These are phyloP conservation scores for Cyanocitta stelleri DNA, from an alignment of 2,113 vertebrate species.

Conservation along the genomic window DNA sequence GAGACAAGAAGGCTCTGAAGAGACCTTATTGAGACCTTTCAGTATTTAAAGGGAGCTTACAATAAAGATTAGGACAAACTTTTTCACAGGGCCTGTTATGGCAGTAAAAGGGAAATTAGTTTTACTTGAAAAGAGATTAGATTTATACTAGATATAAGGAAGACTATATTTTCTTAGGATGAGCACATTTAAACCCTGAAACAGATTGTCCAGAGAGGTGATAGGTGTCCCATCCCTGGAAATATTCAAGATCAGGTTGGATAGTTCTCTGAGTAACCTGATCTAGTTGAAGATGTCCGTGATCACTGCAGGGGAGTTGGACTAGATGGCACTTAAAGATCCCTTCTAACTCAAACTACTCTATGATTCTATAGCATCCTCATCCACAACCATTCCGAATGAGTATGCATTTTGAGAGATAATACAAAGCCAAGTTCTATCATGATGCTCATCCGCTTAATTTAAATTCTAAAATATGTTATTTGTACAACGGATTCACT, in stretches of 20 bases:
- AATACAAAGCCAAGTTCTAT: neutral
- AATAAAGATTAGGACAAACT: neutral
- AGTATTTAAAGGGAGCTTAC: neutral
- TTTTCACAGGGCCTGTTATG: rapidly evolving
- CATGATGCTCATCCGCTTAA: neutral
- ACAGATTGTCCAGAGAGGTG: neutral
- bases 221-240: neutral
- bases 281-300: neutral
- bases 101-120: neutral
- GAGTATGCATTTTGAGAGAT: neutral
- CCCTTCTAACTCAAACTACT: neutral
- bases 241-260: neutral
- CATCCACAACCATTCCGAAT: neutral
- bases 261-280: neutral
- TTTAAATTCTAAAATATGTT: neutral
- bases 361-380: neutral
- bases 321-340: neutral
- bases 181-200: neutral
- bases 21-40: neutral
- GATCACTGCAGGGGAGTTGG: neutral
- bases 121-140: neutral
- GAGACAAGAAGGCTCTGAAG: neutral
- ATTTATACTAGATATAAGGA: neutral
- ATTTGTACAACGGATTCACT: neutral
- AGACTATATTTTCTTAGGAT: neutral